Evolutionary conservation across 2,888 invertebrate genomes (phyloP).

Genomic region (Allygus modestus): DNA sequence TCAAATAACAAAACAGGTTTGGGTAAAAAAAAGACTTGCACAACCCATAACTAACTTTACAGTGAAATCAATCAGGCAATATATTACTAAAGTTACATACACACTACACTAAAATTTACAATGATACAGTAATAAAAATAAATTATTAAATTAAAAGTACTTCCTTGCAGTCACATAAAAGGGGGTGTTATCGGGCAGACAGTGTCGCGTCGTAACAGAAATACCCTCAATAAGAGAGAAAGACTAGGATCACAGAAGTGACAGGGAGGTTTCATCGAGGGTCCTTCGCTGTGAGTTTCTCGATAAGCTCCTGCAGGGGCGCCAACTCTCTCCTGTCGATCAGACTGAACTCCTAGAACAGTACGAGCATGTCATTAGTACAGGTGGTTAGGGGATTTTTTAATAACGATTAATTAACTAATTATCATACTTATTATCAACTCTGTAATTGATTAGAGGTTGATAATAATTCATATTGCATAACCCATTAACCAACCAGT

Average conservation of each 20-base stretch:
- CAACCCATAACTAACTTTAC: slow-evolving; percentile 10
- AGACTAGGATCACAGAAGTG: slow-evolving; percentile 59
- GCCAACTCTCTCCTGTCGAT: slow-evolving; percentile 98
- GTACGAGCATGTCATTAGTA: too few relatives aligned
- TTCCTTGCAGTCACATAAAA: slow-evolving; percentile 44
- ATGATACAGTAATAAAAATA: slow-evolving; percentile 46
- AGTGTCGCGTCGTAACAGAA: slow-evolving; percentile 11
- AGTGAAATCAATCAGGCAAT: slow-evolving; percentile 20
- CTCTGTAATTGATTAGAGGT: too few relatives aligned
- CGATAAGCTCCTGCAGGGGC: slow-evolving; percentile 98
- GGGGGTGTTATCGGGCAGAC: slow-evolving; percentile 25
- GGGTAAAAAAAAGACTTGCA: neutral
- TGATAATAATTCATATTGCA: too few relatives aligned
- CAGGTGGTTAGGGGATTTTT: too few relatives aligned
- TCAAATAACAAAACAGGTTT: neutral
- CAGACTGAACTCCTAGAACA: slow-evolving; percentile 97
- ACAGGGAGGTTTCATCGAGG: slow-evolving; percentile 80
- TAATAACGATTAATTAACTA: too few relatives aligned
- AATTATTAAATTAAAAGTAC: slow-evolving; percentile 51
- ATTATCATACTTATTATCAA: too few relatives aligned
- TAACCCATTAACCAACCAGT: too few relatives aligned
- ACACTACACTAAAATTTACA: slow-evolving; percentile 44
- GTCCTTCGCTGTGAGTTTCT: slow-evolving; percentile 94
- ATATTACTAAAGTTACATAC: neutral
- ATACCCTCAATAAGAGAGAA: slow-evolving; percentile 44